These are phyloP conservation scores for Phrynocephalus guinanensis DNA, from an alignment of 2,797 vertebrate species.

Conservation along the genomic window DNA sequence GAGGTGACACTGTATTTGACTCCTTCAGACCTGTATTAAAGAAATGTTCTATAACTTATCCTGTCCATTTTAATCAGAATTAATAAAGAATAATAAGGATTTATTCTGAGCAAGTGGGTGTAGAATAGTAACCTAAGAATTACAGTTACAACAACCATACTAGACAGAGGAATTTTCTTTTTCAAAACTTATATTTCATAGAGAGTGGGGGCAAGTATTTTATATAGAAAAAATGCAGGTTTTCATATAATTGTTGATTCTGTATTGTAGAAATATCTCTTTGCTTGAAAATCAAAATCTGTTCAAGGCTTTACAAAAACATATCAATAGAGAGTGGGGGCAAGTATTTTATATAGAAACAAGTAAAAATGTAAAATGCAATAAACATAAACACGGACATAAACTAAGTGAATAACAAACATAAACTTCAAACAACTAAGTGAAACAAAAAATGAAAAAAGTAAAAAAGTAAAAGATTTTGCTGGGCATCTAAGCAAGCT, in stretches of 20 bases:
- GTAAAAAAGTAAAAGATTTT: neutral
- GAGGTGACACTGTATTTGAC: neutral
- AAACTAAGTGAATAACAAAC: no score
- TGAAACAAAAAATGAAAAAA: neutral
- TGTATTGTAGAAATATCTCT: neutral
- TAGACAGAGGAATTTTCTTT: neutral
- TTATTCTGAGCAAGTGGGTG: no score
- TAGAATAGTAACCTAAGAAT: neutral
- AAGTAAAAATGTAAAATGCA: neutral
- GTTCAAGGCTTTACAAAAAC: neutral
- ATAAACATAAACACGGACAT: neutral
- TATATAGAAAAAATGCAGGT: neutral
- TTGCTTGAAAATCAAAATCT: neutral
- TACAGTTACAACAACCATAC: neutral
- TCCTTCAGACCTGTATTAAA: neutral
- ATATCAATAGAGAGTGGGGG: no score
- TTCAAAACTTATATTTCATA: neutral
- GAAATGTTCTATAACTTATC: neutral
- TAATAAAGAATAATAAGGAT: neutral
- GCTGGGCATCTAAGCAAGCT: no score
- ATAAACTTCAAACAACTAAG: neutral
- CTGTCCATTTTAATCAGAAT: neutral
- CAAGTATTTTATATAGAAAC: no score
- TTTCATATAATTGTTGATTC: neutral
- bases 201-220: neutral